These are phyloP conservation scores for Hippocampus abdominalis DNA, from an alignment of 2,113 vertebrate species.

Conservation along the genomic window DNA sequence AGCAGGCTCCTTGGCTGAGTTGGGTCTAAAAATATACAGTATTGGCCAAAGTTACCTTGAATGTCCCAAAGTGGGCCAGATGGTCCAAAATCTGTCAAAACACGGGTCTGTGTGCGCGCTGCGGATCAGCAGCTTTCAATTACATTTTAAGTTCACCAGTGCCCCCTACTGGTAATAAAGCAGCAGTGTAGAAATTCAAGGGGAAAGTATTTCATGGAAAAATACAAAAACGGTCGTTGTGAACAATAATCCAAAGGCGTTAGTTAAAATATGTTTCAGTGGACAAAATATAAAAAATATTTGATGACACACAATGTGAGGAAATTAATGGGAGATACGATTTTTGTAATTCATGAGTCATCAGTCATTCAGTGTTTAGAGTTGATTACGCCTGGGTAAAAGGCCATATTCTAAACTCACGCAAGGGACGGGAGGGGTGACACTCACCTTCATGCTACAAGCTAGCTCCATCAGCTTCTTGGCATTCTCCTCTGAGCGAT, in stretches of 20 bases:
- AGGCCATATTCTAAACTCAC: background rate
- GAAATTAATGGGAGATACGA: too few species aligned
- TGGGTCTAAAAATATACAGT: background rate
- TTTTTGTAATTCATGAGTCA: too few species aligned
- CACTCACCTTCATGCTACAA: constrained; percentile 93
- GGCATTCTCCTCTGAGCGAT: constrained; percentile 96
- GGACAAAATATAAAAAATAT: too few species aligned
- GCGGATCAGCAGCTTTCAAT: background rate
- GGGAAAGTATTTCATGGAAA: background rate
- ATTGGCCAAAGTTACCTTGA: constrained; percentile 44
- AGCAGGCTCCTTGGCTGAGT: background rate
- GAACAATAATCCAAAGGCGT: background rate
- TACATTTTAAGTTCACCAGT: constrained; percentile 32
- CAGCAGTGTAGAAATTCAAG: background rate
- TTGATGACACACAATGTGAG: too few species aligned
- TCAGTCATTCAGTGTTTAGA: too few species aligned
- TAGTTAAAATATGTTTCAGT: background rate
- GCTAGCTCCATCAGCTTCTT: constrained; percentile 98
- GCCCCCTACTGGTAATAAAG: constrained; percentile 57
- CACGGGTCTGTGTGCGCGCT: background rate
- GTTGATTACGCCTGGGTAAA: background rate
- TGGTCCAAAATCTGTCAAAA: background rate
- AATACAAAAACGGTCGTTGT: background rate
- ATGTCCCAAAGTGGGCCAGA: constrained; percentile 54
- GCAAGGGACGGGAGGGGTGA: background rate